Evolutionary conservation across 2,797 vertebrate genomes (phyloP).

Genomic region (Scolopax rusticola): DNA sequence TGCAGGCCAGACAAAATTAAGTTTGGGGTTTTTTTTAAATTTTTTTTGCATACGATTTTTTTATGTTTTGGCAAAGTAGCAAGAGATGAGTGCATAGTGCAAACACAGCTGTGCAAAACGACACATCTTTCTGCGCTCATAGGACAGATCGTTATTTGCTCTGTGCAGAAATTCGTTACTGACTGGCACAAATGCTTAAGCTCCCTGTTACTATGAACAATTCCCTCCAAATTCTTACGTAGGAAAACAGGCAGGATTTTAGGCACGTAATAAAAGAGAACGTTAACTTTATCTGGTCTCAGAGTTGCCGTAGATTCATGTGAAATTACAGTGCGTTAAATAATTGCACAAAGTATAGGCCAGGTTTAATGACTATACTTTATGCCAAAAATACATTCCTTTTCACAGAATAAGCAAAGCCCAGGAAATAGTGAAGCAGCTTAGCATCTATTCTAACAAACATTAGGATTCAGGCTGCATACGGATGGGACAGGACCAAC

Average conservation of each 20-base stretch:
- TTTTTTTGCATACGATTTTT: not conserved
- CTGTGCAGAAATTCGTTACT: constrained; percentile 25
- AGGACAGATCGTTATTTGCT: constrained; percentile 54
- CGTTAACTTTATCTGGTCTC: constrained; percentile 80
- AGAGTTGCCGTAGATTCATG: constrained; percentile 88
- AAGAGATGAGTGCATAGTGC: constrained; percentile 55
- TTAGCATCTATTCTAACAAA: constrained; percentile 95
- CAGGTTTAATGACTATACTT: constrained; percentile 88
- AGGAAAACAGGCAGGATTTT: constrained; percentile 44
- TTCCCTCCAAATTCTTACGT: constrained; percentile 68
- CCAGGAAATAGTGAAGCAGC: constrained; percentile 90
- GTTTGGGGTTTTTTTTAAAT: not conserved
- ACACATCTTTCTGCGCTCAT: constrained; percentile 55
- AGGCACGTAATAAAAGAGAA: constrained; percentile 55
- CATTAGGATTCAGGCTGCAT: constrained; percentile 92
- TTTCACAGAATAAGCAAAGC: constrained; percentile 92
- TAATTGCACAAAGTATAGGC: constrained; percentile 90
- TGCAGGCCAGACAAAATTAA: constrained; percentile 84
- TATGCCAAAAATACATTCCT: constrained; percentile 93
- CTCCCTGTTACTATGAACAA: constrained; percentile 75
- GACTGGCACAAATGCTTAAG: constrained; percentile 43
- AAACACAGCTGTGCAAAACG: constrained; percentile 43
- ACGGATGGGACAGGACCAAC: constrained; percentile 92
- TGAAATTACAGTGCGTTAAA: constrained; percentile 93
- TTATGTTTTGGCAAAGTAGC: constrained; percentile 66